Base-by-base conservation (phyloP, 2,888 invertebrate genomes). In the Ferrisia virgata region DNA sequence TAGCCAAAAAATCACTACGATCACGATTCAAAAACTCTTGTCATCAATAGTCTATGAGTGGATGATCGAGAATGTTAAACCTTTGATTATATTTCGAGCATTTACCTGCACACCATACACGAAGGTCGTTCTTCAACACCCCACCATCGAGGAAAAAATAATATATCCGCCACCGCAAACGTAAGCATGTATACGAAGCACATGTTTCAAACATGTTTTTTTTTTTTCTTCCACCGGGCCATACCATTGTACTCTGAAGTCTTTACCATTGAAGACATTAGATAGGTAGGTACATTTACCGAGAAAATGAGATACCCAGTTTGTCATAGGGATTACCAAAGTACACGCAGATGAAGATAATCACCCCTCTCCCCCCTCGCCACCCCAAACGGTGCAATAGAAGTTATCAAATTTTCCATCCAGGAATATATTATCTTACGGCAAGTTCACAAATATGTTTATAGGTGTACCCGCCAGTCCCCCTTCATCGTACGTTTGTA, bases 71-170 rank as follows among this genome's bases (percentile, higher is more conserved):
- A 69, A 69, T 36, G 33, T n/a, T 76, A 36, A 76, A 36, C 33
- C 72, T 76, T 76, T 76, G 72, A 76, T 76, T 36, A 15, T 33
- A 76, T 76, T 76, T 76, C 72, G 72, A 76, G 36, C 72, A 76
- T 76, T 76, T 76, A 76, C 72, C 72, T 36, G 72, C 11, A 28
- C 31, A 11, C 28, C 3, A 28, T 13, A 15, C 72, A 36, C 15
- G 72, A 76, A 76, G 72, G 72, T 76, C 72, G 72, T 36, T 76
- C 36, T 76, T 76, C 33, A 36, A 36, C 36, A 36, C 72, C 72
- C 72, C 72, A 76, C 72, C 72, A 76, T 36, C 36, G 72, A 76
- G 25, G 33, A 76, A 36, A 33, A 33, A 76, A 64, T n/a, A n/a
- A n/a, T n/a, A 22, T 28, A 36, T 76, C 72, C 72, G 36, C 72